Evolutionary conservation across 2,888 invertebrate genomes (phyloP).

Genomic region (Branchellion lobata): DNA sequence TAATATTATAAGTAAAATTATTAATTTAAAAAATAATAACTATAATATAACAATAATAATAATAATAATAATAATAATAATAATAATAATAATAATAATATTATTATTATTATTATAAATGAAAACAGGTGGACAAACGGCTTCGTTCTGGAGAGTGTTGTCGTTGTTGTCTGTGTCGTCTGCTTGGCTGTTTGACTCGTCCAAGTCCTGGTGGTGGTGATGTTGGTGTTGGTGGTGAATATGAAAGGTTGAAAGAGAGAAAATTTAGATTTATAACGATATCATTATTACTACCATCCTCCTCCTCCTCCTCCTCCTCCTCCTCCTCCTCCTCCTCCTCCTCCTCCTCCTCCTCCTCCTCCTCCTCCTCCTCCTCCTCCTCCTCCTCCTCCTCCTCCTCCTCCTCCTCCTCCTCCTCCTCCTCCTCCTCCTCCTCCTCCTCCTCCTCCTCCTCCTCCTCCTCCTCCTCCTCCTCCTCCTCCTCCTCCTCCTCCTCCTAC

Average conservation of each 20-base stretch:
- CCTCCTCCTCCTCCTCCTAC: too few species aligned
- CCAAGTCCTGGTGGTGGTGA: slow-evolving; percentile 3
- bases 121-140: not conserved
- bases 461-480: not conserved
- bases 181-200: slow-evolving; percentile 1
- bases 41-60: not conserved
- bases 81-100: not conserved
- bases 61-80: not conserved
- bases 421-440: not conserved
- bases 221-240: too few species aligned
- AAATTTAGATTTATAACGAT: not conserved
- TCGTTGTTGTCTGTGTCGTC: not conserved
- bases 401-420: slow-evolving; percentile 7
- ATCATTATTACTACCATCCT: too few species aligned
- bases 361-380: not conserved
- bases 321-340: slow-evolving; percentile 24
- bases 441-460: slow-evolving; percentile 12
- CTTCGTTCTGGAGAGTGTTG: not conserved
- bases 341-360: not conserved
- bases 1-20: too few species aligned
- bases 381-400: slow-evolving; percentile 20
- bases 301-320: too few species aligned
- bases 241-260: not conserved
- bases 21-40: not conserved
- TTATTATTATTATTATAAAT: not conserved